Evolutionary conservation across 2,888 invertebrate genomes (phyloP).

Genomic region (Pherbina coryleti): DNA sequence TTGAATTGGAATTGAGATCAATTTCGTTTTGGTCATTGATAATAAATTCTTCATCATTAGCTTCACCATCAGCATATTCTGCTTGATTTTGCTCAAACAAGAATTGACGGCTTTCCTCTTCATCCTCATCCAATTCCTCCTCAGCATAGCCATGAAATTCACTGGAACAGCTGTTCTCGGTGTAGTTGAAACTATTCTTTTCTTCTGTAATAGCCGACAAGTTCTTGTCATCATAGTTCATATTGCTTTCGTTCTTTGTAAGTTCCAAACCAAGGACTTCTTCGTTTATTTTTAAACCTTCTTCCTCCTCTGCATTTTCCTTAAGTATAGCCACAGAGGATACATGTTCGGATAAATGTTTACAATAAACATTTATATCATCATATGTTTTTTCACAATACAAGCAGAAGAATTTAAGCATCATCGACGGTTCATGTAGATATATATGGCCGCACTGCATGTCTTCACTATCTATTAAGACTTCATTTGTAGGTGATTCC

Average conservation of each 20-base stretch:
- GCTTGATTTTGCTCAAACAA: conserved; percentile 10
- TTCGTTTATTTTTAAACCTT: neutral
- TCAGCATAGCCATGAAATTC: conserved; percentile 36
- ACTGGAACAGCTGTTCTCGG: conserved; percentile 21
- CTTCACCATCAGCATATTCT: neutral
- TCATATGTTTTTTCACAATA: conserved; percentile 49
- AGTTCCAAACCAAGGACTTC: neutral
- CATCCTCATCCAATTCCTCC: conserved; percentile 14
- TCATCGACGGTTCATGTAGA: conserved; percentile 45
- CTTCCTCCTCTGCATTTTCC: neutral
- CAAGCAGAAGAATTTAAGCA: conserved; percentile 49
- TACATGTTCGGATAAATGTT: conserved; percentile 49
- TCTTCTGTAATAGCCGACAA: neutral
- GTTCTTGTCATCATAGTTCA: neutral
- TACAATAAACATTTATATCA: conserved; percentile 49
- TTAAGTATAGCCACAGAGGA: conserved; percentile 32
- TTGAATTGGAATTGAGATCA: too few species aligned
- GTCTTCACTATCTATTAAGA: conserved; percentile 35
- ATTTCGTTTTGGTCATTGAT: neutral
- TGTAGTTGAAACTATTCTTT: neutral
- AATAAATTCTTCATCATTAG: neutral
- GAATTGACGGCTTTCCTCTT: conserved; percentile 22
- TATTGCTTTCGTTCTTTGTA: neutral
- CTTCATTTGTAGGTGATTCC: neutral
- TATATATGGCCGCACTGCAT: conserved; percentile 48